Evolutionary conservation across 1,140 invertebrate species (phyloP), one percentile per base, ranked within the genome.

Genomic region (Patella vulgata): DNA sequence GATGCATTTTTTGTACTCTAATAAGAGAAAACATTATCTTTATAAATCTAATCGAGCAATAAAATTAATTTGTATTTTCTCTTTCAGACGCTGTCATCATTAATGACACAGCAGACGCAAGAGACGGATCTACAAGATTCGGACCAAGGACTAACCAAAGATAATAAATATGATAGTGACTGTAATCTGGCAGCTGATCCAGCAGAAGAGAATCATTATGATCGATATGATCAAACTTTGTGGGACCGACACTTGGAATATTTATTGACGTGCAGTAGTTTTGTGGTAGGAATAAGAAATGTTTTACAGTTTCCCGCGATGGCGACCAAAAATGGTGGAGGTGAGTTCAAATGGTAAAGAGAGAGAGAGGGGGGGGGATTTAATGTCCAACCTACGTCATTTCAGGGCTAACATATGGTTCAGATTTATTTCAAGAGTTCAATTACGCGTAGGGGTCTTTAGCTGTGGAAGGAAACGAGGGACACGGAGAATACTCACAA

Each of bases 1-100:
- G n/a, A n/a, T n/a, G n/a, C n/a, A n/a, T n/a, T n/a, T n/a, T n/a
- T n/a, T n/a, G n/a, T n/a, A n/a, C n/a, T n/a, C n/a, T n/a, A n/a
- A n/a, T n/a, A n/a, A n/a, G n/a, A n/a, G n/a, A n/a, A n/a, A n/a
- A n/a, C n/a, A n/a, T n/a, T n/a, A n/a, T n/a, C n/a, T n/a, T n/a
- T n/a, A n/a, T n/a, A n/a, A n/a, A n/a, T n/a, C n/a, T n/a, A n/a
- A n/a, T n/a, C n/a, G n/a, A n/a, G n/a, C n/a, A n/a, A n/a, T n/a
- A n/a, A n/a, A n/a, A n/a, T n/a, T n/a, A n/a, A n/a, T n/a, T n/a
- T n/a, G n/a, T n/a, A n/a, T n/a, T n/a, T n/a, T n/a, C n/a, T n/a
- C n/a, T 54, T 54, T 11, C 52, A 54, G 52, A 54, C 52, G n/a
- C 52, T 54, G 28, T 54, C 52, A 30, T 36, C 52, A 39, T 36